phyloP scores from a whole-genome alignment of 2,888 invertebrate genomes.

The Buathra laborator region DNA sequence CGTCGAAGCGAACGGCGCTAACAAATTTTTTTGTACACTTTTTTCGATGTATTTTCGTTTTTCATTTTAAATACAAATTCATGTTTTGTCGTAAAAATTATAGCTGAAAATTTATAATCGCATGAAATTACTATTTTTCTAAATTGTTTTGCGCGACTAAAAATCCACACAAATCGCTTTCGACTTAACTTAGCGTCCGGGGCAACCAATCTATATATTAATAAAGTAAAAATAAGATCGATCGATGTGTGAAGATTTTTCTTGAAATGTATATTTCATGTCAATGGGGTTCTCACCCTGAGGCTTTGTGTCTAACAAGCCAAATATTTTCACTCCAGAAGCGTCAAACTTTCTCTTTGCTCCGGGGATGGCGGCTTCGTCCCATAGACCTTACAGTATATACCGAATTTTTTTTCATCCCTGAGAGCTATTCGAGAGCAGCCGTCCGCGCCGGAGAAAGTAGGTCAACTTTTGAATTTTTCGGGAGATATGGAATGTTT shows the following conservation, averaged over 20 bases:
- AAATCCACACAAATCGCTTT: too few species aligned
- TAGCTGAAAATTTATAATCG: too few species aligned
- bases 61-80: neutral
- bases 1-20: too few species aligned
- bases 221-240: neutral
- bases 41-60: too few species aligned
- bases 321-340: slow-evolving; percentile 50
- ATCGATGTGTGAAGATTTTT: neutral
- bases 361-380: slow-evolving; percentile 44
- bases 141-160: neutral
- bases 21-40: too few species aligned
- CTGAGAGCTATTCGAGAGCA: slow-evolving; percentile 39
- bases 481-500: slow-evolving; percentile 16
- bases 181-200: too few species aligned
- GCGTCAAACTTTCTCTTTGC: slow-evolving; percentile 59
- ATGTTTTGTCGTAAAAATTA: too few species aligned
- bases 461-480: slow-evolving; percentile 60
- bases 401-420: slow-evolving; percentile 50
- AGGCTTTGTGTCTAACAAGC: slow-evolving; percentile 6
- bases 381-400: slow-evolving; percentile 41
- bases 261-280: neutral
- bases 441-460: slow-evolving; percentile 46
- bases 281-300: neutral
- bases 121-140: too few species aligned
- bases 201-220: neutral